Conservation (phyloP, 2,888 invertebrate species). For the Scaptomyza polygonia region DNA sequence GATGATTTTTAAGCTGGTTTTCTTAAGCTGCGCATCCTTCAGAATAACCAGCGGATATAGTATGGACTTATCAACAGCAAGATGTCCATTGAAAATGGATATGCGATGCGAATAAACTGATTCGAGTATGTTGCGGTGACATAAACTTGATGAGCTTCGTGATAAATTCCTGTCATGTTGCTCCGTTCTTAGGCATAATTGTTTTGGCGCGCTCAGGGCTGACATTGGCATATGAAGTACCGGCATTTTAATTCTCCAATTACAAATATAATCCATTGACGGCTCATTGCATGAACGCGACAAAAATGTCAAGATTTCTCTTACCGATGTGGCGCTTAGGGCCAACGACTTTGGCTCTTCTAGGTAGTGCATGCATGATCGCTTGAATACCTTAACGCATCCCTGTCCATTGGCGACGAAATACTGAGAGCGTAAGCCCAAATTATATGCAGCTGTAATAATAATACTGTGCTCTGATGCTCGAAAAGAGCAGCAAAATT, state of each 20-base stretch:
- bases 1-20: slow-evolving; percentile 37
- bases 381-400: slow-evolving; percentile 59
- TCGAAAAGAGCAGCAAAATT: slow-evolving; percentile 59
- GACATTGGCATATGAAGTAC: slow-evolving; percentile 10
- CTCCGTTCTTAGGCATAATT: slow-evolving; percentile 1
- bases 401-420: slow-evolving; percentile 31
- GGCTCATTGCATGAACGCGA: slow-evolving; percentile 13
- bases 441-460: slow-evolving; percentile 8
- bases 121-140: slow-evolving; percentile 25
- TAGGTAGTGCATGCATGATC: slow-evolving; percentile 53
- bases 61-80: slow-evolving; percentile 47
- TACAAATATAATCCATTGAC: not conserved
- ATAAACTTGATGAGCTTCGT: not conserved
- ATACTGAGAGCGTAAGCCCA: slow-evolving; percentile 49
- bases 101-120: slow-evolving; percentile 47
- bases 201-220: not conserved
- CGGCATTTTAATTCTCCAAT: slow-evolving; percentile 12
- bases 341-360: slow-evolving; percentile 51
- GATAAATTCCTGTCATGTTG: slow-evolving; percentile 11
- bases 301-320: slow-evolving; percentile 37
- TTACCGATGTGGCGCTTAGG: slow-evolving; percentile 17
- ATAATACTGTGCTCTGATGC: slow-evolving; percentile 34
- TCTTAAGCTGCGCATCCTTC: slow-evolving; percentile 39
- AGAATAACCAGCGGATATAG: slow-evolving; percentile 51
- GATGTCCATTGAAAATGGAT: slow-evolving; percentile 35